A percentile compares a stretch with the other conserved stretches of the same genome.
phyloP scores from a whole-genome alignment of 1,140 invertebrate genomes.

The Heliothis subflexa region DNA sequence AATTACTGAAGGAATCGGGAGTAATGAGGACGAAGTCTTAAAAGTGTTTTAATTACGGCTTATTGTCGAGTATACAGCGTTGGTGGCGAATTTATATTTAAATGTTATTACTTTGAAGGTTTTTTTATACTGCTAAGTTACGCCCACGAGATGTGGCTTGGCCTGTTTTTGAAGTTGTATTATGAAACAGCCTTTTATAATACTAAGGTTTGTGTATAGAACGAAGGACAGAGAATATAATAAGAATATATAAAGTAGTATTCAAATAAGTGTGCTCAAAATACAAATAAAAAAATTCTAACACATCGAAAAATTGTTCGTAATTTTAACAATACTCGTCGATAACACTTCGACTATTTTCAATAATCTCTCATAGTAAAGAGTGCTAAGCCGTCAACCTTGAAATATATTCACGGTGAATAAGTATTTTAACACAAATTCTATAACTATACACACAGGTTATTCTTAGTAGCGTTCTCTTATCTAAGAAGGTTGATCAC shows the following conservation, averaged over 20 bases:
- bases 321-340: background rate
- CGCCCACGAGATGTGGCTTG: background rate
- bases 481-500: constrained; percentile 22
- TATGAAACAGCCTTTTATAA: no score
- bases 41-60: constrained; percentile 1
- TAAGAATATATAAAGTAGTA: no score
- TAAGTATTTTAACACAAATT: constrained; percentile 5
- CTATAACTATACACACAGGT: background rate
- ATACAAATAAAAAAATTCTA: no score
- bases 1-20: constrained; percentile 23
- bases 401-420: constrained; percentile 10
- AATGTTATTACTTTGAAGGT: background rate
- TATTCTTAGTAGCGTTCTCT: constrained; percentile 5
- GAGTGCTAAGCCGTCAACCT: background rate
- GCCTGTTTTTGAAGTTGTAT: background rate
- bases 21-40: constrained; percentile 21
- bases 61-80: background rate
- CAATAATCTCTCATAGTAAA: background rate
- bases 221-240: no score
- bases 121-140: background rate
- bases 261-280: no score
- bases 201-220: no score
- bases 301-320: background rate
- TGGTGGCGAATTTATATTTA: constrained; percentile 22
- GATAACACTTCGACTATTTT: background rate